phyloP scores from a whole-genome alignment of 2,113 vertebrate species.

The Chloroceryle aenea region DNA sequence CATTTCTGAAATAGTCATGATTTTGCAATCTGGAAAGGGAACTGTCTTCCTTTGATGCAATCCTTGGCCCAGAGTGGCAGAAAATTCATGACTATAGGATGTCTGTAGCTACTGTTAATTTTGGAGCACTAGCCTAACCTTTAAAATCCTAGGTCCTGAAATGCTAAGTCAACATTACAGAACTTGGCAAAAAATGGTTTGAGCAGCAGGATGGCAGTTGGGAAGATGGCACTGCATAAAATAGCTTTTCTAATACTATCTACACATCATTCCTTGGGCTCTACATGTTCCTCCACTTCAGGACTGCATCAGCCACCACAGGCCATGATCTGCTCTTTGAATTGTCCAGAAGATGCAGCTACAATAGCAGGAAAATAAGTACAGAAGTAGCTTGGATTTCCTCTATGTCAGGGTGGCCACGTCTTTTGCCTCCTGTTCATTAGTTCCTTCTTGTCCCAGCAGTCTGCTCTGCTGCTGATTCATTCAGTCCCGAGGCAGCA shows the following conservation, averaged over 20 bases:
- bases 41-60: background rate
- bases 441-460: background rate
- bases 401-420: background rate
- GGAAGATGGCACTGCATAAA: background rate
- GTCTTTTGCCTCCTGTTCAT: background rate
- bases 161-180: background rate
- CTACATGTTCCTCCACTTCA: background rate
- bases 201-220: background rate
- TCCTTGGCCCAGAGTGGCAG: background rate
- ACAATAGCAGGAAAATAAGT: background rate
- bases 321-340: background rate
- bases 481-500: conserved; percentile 27
- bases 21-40: background rate
- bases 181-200: background rate
- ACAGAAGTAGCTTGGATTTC: background rate
- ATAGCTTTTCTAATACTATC: background rate
- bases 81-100: background rate
- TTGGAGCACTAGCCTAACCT: background rate
- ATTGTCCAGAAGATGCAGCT: background rate
- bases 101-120: background rate
- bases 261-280: background rate
- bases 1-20: background rate
- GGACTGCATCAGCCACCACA: background rate
- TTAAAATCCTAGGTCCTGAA: background rate
- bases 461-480: conserved; percentile 25